These are phyloP conservation scores for Rhagologus leucostigma DNA, from an alignment of 2,113 vertebrate genomes.

Conservation along the genomic window DNA sequence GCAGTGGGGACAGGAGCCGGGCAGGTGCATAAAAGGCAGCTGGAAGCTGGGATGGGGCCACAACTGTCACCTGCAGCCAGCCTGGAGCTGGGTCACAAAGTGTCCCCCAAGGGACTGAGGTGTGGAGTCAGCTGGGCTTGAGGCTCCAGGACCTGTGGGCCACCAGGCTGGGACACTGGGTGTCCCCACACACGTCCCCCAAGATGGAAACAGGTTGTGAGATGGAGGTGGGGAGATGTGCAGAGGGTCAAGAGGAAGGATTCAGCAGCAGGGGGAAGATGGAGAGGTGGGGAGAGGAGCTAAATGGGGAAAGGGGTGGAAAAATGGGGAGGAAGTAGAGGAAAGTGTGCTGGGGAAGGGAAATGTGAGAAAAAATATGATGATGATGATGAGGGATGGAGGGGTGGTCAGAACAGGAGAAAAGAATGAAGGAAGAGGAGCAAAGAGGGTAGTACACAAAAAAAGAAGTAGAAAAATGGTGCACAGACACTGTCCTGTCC, in stretches of 20 bases:
- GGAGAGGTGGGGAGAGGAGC: neutral
- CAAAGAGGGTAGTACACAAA: neutral
- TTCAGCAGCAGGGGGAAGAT: accelerated
- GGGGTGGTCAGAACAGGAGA: neutral
- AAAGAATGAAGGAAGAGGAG: neutral
- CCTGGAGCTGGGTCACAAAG: accelerated
- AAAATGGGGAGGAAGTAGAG: neutral
- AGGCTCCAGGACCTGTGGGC: neutral
- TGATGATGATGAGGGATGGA: neutral
- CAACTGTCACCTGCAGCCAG: neutral
- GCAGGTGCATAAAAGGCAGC: neutral
- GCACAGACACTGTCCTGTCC: neutral
- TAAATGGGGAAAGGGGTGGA: neutral
- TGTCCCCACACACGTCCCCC: accelerated
- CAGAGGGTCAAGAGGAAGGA: neutral
- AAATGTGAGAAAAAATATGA: neutral
- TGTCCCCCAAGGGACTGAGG: too few species aligned
- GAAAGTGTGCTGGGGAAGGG: neutral
- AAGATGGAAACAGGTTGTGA: neutral
- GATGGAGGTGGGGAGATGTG: neutral
- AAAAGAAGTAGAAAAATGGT: neutral
- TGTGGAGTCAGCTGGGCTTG: neutral
- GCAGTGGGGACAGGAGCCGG: accelerated
- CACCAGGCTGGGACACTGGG: neutral
- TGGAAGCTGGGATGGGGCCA: neutral